Evolutionary conservation across 2,888 invertebrate genomes (phyloP), one percentile per base, ranked within the genome.

Genomic region (Nineta flava): DNA sequence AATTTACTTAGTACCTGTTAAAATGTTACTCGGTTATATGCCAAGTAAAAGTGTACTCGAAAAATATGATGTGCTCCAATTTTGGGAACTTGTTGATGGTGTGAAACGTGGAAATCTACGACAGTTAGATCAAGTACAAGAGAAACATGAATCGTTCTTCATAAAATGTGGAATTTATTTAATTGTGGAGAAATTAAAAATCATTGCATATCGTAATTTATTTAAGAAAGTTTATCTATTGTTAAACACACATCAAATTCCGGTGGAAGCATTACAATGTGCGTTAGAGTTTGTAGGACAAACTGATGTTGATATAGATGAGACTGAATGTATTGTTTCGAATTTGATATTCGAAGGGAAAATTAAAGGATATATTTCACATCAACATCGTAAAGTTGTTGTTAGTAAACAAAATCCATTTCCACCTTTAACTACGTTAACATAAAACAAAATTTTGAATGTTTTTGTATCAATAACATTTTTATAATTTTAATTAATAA

Each of bases 351-450:
- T 81, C 62, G 94, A 95, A 68, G 92, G 92, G 19, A 95, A 93
- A 72, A 92, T 99, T 58, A 96, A 96, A 66, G 97, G 99, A 0
- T 99, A 99, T 66, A 93, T 99, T 61, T 95, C 96, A 1, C 87
- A 93, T 69, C 88, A 91, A 58, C 96, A 99, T 68, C 86, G 94
- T 65, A 96, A 95, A 69, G 77, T 99, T 50, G 97, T 99, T 46
- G 87, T 99, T 44, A 95, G 95, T 60, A 99, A 99, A 66, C 87
- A 91, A 63, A 93, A 92, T 71, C 88, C 97, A 1, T 99, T 99
- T 65, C 97, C 97, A 3, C 70, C 79, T 12, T 66, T 86, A 40
- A 81, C 83, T 54, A 76, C 75, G 55, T 72, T 81, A 56, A 73
- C 69, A 35, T 72, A 66, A 64, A 45, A 35, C 47, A 48, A 38